A percentile compares a stretch with the other conserved stretches of the same genome.
phyloP scores from a whole-genome alignment of 1,140 invertebrate species.

The Bacillus rossius region DNA sequence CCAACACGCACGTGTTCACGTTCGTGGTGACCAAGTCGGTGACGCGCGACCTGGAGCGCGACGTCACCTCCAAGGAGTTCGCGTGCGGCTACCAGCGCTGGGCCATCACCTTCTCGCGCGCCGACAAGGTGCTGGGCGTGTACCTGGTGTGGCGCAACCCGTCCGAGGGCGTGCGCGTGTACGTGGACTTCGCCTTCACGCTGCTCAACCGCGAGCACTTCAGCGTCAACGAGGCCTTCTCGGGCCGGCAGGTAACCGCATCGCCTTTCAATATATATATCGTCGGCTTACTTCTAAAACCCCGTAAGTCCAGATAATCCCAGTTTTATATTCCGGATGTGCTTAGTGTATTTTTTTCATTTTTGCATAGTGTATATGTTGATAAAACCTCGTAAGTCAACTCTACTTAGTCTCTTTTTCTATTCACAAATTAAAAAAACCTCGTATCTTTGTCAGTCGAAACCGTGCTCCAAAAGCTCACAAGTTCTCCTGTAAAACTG shows the following conservation, averaged over 20 bases:
- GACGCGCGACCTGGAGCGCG: constrained; percentile 70
- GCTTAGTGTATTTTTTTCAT: too few species aligned
- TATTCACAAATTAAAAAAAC: too few species aligned
- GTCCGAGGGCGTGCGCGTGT: constrained; percentile 67
- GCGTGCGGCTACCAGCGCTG: constrained; percentile 80
- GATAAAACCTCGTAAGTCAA: too few species aligned
- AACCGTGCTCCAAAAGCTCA: too few species aligned
- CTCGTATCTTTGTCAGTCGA: too few species aligned
- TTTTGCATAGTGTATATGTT: too few species aligned
- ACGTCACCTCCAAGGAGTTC: constrained; percentile 80
- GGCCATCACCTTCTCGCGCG: constrained; percentile 78
- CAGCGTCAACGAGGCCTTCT: constrained; percentile 76
- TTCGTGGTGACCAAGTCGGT: constrained; percentile 77
- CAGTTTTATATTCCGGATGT: too few species aligned
- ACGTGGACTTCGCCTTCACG: constrained; percentile 80
- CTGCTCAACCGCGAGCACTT: constrained; percentile 82
- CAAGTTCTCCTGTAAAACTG: too few species aligned
- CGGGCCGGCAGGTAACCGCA: constrained; percentile 74
- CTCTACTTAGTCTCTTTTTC: too few species aligned
- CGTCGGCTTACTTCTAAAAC: too few species aligned
- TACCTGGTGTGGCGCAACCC: constrained; percentile 74
- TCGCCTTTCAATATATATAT: too few species aligned
- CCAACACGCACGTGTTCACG: constrained; percentile 79
- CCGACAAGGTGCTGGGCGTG: constrained; percentile 73
- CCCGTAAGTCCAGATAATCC: too few species aligned